These are phyloP conservation scores for Xestoiulus laeticollis DNA, from an alignment of 2,888 invertebrate species.

Conservation along the genomic window DNA sequence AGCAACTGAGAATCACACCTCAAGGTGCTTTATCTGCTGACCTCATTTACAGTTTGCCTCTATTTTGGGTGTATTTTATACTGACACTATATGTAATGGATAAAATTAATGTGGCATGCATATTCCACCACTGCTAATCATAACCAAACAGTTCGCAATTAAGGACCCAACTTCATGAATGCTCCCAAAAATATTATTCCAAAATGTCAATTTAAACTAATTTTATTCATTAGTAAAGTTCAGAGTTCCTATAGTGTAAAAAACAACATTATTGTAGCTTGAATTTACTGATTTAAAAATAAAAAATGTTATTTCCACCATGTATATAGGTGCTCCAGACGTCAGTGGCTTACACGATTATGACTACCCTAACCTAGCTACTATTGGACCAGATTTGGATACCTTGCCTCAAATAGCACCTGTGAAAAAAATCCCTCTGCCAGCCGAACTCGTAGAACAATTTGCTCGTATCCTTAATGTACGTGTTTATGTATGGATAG, in stretches of 20 bases:
- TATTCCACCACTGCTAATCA: too few relatives aligned
- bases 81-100: background rate
- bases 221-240: too few relatives aligned
- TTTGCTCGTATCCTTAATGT: constrained; percentile 88
- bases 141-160: too few relatives aligned
- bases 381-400: constrained; percentile 74
- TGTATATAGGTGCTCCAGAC: constrained; percentile 72
- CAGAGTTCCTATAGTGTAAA: too few relatives aligned
- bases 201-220: too few relatives aligned
- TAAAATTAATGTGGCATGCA: too few relatives aligned
- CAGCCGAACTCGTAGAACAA: constrained; percentile 93
- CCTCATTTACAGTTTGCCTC: background rate
- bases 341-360: constrained; percentile 89
- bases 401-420: constrained; percentile 82
- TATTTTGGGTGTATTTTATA: background rate
- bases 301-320: background rate
- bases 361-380: constrained; percentile 84
- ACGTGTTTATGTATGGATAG: background rate
- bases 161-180: too few relatives aligned
- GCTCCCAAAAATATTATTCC: too few relatives aligned
- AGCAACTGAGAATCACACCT: constrained; percentile 71
- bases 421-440: constrained; percentile 85
- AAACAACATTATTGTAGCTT: too few relatives aligned
- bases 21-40: constrained; percentile 66
- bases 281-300: too few relatives aligned